A percentile compares a stretch with the other conserved stretches of the same genome.
Evolutionary conservation across 2,888 invertebrate genomes (phyloP).

Genomic region (Hydraecia micacea): DNA sequence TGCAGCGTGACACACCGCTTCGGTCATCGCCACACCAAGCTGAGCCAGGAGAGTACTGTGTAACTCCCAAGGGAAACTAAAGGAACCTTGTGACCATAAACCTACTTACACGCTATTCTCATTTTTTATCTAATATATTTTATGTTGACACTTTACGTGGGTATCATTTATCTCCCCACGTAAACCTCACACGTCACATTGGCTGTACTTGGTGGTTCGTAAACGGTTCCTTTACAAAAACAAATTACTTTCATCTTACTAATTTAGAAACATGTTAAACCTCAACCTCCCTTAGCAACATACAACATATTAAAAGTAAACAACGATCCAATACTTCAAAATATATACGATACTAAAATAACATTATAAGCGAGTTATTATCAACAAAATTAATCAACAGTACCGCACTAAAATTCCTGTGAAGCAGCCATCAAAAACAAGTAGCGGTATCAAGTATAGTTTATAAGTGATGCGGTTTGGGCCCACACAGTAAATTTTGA

Average conservation of each 20-base stretch:
- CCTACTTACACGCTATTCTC: too few relatives aligned
- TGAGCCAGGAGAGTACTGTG: too few relatives aligned
- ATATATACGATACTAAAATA: conserved; percentile 36
- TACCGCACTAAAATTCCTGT: conserved; percentile 62
- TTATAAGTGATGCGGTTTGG: conserved; percentile 69
- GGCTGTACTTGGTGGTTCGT: not conserved
- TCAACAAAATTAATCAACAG: conserved; percentile 65
- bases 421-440: conserved; percentile 67
- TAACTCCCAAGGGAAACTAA: too few relatives aligned
- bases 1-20: too few relatives aligned
- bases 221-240: not conserved
- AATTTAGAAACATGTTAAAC: conserved; percentile 12
- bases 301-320: conserved; percentile 22
- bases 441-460: conserved; percentile 66
- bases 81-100: too few relatives aligned
- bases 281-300: not conserved
- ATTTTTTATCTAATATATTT: too few relatives aligned
- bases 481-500: conserved; percentile 71
- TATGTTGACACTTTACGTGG: too few relatives aligned
- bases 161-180: too few relatives aligned
- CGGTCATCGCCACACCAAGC: too few relatives aligned
- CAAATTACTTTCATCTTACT: conserved; percentile 2
- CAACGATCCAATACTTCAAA: conserved; percentile 24
- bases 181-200: too few relatives aligned
- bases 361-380: conserved; percentile 56